Evolutionary conservation across 2,113 vertebrate genomes (phyloP).

Genomic region (Entomyzon cyanotis): DNA sequence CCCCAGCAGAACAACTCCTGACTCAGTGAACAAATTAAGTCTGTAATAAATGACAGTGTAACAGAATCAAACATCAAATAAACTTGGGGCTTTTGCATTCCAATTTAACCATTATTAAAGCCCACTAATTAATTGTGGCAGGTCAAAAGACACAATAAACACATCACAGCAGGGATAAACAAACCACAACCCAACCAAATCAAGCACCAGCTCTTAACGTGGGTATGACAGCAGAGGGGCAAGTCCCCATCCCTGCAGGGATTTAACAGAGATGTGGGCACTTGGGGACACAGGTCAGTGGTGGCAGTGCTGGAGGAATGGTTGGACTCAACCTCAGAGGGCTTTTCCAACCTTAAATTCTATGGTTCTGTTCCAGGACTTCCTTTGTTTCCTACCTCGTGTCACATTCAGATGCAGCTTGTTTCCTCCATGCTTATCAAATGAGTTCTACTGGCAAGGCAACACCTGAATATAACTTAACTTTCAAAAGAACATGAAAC

Average conservation of each 20-base stretch:
- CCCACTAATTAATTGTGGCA: not conserved
- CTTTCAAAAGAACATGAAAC: not conserved
- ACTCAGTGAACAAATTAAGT: not conserved
- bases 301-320: not conserved
- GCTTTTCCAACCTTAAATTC: not conserved
- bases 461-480: not conserved
- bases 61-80: not conserved
- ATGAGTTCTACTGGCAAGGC: not conserved
- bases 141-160: not conserved
- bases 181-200: not conserved
- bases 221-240: not conserved
- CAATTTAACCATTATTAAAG: not conserved
- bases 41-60: not conserved
- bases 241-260: not conserved
- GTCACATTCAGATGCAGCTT: not conserved
- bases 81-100: not conserved
- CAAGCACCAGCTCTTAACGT: not conserved
- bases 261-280: not conserved
- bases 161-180: not conserved
- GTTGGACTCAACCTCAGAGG: not conserved
- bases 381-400: not conserved
- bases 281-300: not conserved
- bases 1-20: not conserved
- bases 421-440: not conserved
- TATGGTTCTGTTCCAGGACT: not conserved